Evolutionary conservation across 2,797 vertebrate genomes (phyloP).

Genomic region (Chelon auratus): DNA sequence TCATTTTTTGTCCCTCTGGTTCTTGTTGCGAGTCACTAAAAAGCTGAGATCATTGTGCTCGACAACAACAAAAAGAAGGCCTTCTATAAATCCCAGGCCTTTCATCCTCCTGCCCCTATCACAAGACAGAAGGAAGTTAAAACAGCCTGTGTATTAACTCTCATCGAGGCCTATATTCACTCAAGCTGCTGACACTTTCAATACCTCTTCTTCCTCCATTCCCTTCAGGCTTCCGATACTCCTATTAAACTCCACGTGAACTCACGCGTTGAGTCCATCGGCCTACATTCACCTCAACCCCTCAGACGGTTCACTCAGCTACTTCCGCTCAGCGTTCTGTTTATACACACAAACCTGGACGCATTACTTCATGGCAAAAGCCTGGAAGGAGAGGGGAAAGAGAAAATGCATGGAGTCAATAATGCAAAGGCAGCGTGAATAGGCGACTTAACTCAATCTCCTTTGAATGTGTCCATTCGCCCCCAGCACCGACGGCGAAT

Average conservation of each 20-base stretch:
- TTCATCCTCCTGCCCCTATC: neutral
- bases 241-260: slow-evolving; percentile 43
- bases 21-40: neutral
- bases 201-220: slow-evolving; percentile 8
- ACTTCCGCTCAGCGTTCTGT: slow-evolving; percentile 1
- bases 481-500: slow-evolving; percentile 20
- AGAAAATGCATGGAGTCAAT: slow-evolving; percentile 4
- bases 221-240: slow-evolving; percentile 32
- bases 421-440: slow-evolving; percentile 12
- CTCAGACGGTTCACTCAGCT: slow-evolving; percentile 2
- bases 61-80: slow-evolving; percentile 3
- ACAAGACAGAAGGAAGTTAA: neutral
- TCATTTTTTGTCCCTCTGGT: neutral
- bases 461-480: slow-evolving; percentile 25
- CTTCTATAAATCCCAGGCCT: neutral
- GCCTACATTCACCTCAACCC: slow-evolving; percentile 60
- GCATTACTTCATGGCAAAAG: neutral
- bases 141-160: neutral
- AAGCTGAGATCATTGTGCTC: neutral
- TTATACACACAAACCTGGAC: slow-evolving; percentile 9
- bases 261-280: slow-evolving; percentile 42
- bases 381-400: neutral
- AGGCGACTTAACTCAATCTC: neutral
- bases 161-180: neutral
- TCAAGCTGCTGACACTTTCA: neutral